Evolutionary conservation across 2,113 vertebrate species (phyloP).

Genomic region (Corythornis madagascariensis): DNA sequence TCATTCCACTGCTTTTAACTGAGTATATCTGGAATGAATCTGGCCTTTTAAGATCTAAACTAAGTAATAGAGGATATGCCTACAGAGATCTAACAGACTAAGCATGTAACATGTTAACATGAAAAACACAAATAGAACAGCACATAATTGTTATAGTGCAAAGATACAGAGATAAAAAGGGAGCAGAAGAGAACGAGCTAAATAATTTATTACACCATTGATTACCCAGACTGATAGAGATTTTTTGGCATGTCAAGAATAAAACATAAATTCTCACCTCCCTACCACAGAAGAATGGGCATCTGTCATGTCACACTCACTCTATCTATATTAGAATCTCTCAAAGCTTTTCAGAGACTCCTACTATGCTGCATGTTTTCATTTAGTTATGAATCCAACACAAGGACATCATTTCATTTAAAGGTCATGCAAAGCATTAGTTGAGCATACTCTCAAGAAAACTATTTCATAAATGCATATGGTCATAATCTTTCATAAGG

Average conservation of each 20-base stretch:
- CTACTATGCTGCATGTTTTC: neutral
- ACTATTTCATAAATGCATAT: slow-evolving; percentile 4
- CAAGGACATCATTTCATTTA: slow-evolving; percentile 9
- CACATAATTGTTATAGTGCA: neutral
- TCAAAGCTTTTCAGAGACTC: neutral
- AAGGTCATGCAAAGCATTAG: slow-evolving; percentile 15
- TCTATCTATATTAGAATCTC: neutral
- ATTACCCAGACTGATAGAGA: neutral
- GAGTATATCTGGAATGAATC: neutral
- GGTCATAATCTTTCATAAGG: neutral
- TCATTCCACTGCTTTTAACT: neutral
- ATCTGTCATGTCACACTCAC: neutral
- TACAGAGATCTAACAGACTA: neutral
- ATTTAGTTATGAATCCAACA: slow-evolving; percentile 5
- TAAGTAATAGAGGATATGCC: neutral
- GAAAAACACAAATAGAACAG: neutral
- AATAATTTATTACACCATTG: neutral
- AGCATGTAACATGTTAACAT: neutral
- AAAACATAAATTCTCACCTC: slow-evolving; percentile 31
- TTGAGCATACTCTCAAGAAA: neutral
- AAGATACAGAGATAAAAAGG: slow-evolving; percentile 24
- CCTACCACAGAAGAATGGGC: neutral
- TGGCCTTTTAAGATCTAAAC: neutral
- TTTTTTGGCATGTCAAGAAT: slow-evolving; percentile 1
- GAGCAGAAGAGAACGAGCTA: neutral